Base-by-base conservation (phyloP, 2,888 invertebrate species). In the Protophormia terraenovae region DNA sequence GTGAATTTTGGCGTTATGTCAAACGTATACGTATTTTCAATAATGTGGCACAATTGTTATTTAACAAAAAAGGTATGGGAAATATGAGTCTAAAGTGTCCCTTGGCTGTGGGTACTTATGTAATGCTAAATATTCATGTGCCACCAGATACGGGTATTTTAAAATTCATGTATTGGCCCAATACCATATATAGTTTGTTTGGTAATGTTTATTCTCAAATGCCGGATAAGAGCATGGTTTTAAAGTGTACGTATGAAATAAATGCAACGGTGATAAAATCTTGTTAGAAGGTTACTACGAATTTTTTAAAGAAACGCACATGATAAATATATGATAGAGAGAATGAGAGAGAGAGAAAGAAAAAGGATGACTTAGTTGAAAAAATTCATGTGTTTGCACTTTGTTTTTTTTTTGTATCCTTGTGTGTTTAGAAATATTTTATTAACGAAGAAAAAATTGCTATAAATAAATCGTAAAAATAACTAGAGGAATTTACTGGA, bases 71-170 rank as follows among this genome's bases (percentile, higher is more conserved):
- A 14, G 88, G 86, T 2, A 87, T 87, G 60, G 89, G 90, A 55
- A 91, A 91, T 32, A 87, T 91, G 87, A 90, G 90, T 8, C 62
- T 91, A 10, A 86, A 82, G 1, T 91, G 91, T 16, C 91, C 91
- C 0, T 82, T 91, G 10, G 87, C 85, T 22, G 76, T 67, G 7
- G 90, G 90, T 55, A 86, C 84, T 3, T 91, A 91, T 75, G 86
- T 86, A 14, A 87, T 90, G 88, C 86, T 87, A 3, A 83, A 88
- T 32, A 88, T 91, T 1, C 87, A 89, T 38, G 88, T 91, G 62
- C 90, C 91, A 22, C 88, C 89, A 3, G 90, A 91, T 60, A 89
- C 88, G 27, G 85, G 87, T 3, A 58, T 90, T 7, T 62, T 91
- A 8, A 91, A 88, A 81, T 89, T 89, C 19, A 90, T 90, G 88